phyloP scores from a whole-genome alignment of 2,888 invertebrate genomes.

The Myathropa florea region DNA sequence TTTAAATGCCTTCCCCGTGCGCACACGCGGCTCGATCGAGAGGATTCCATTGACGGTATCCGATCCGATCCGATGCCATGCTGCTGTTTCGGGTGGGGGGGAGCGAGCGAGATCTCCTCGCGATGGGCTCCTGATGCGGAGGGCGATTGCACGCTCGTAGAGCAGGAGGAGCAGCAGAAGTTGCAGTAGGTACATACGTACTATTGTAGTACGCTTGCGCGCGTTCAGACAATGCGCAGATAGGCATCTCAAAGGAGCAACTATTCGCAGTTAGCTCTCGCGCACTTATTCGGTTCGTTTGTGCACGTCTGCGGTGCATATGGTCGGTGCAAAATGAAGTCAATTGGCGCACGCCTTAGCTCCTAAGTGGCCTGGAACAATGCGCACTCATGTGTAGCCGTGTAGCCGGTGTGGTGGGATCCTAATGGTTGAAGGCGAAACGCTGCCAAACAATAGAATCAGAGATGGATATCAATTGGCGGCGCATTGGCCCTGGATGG shows the following conservation, averaged over 20 bases:
- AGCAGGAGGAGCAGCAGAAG: constrained; percentile 41
- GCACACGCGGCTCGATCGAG: neutral
- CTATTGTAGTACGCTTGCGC: constrained; percentile 28
- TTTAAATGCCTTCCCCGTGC: constrained; percentile 56
- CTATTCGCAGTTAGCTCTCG: constrained; percentile 21
- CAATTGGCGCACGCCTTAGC: constrained; percentile 66
- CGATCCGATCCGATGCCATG: constrained; percentile 1
- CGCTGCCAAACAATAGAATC: constrained; percentile 58
- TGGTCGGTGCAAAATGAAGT: constrained; percentile 56
- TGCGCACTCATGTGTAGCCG: constrained; percentile 23
- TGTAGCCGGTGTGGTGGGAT: constrained; percentile 11
- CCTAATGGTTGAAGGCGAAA: constrained; percentile 38
- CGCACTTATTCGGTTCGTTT: constrained; percentile 34
- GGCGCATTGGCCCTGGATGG: constrained; percentile 8
- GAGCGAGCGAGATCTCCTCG: constrained; percentile 13
- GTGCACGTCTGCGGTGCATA: constrained; percentile 30
- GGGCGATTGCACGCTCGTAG: constrained; percentile 35
- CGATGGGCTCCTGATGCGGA: constrained; percentile 39
- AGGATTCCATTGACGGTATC: constrained; percentile 48
- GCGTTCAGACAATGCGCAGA: constrained; percentile 42
- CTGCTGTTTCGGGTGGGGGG: neutral
- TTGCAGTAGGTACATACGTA: neutral
- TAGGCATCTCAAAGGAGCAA: constrained; percentile 57
- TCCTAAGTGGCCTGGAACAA: constrained; percentile 61
- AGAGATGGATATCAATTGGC: constrained; percentile 52